Base-by-base conservation (phyloP, 2,888 invertebrate genomes). In the Phaedon cochleariae region DNA sequence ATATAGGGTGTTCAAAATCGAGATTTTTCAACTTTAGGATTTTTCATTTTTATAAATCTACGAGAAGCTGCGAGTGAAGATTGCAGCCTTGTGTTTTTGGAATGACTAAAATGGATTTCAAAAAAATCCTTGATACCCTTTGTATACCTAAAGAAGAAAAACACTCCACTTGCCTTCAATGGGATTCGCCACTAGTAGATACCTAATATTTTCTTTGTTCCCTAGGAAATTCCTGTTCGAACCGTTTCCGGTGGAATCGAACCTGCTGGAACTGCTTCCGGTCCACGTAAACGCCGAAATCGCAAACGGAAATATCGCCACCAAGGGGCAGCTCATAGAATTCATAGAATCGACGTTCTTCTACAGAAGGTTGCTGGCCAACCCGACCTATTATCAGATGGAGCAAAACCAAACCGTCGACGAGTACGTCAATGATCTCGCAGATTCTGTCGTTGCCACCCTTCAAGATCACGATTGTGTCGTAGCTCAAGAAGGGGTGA, bases 331-430 rank as follows among this genome's bases (percentile, higher is more conserved):
- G 74, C 93, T 97, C 54, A 86, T 99, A 64, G 98, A 99, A 83
- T 99, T 99, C 85, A 86, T 99, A 72, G 97, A 98, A 0, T 99
- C 98, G 94, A 99, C 99, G 0, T 99, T 97, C 80, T 97, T 98
- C 86, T 99, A 97, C 86, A 87, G 98, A 58, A 87, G 98, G 17
- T 85, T 98, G 4, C 83, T 97, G 59, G 92, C 94, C 79, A 98
- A 98, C 87, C 98, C 98, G 0, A 88, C 91, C 0, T 97, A 95
- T 81, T 97, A 97, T 80, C 90, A 92, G 66, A 83, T 97, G 65
- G 91, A 92, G 49, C 89, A 69, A 6, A 65, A 73, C 61, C 64
- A 63, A 3, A 71, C 70, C 59, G 73, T 74, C 4, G 70, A 74
- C 10, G 60, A 72, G 18, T 98, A 90, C 82, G 85, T 99, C 54